A percentile compares a stretch with the other conserved stretches of the same genome.
Evolutionary conservation across 2,888 invertebrate genomes (phyloP).

Genomic region (Leistus spinibarbis): DNA sequence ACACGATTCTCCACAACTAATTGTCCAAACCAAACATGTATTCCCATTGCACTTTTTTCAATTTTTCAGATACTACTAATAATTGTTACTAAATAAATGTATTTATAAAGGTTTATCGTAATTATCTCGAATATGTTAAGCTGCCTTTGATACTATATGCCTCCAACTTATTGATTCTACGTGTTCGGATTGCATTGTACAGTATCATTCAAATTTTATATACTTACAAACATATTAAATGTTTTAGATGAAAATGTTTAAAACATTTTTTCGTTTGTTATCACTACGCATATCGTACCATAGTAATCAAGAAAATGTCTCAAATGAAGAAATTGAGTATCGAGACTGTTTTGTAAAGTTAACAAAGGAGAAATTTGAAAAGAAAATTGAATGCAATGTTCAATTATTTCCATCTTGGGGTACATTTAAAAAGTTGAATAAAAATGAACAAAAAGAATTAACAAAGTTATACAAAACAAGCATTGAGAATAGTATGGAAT

Average conservation of each 20-base stretch:
- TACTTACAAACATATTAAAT: conserved; percentile 40
- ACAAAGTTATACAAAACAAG: conserved; percentile 11
- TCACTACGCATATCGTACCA: conserved; percentile 23
- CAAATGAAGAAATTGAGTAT: conserved; percentile 24
- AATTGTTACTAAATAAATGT: too few species aligned
- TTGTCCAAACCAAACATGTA: too few species aligned
- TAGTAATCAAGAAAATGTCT: conserved; percentile 33
- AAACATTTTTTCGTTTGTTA: conserved; percentile 45
- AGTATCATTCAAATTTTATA: conserved; percentile 1
- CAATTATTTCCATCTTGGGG: conserved; percentile 46
- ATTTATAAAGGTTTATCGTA: too few species aligned
- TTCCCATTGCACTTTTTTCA: too few species aligned
- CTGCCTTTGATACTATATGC: too few species aligned
- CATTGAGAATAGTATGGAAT: conserved; percentile 14
- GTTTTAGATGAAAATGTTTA: conserved; percentile 45
- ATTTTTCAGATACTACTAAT: too few species aligned
- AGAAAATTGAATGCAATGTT: conserved; percentile 41
- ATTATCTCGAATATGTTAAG: too few species aligned
- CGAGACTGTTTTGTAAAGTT: conserved; percentile 28
- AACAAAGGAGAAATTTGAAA: conserved; percentile 39
- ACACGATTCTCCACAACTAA: too few species aligned
- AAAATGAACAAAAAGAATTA: conserved; percentile 32
- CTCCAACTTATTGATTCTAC: too few species aligned
- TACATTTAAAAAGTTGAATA: conserved; percentile 40
- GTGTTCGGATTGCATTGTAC: too few species aligned